These are phyloP conservation scores for Lacerta bilineata DNA, from an alignment of 2,797 vertebrate genomes.

Conservation along the genomic window DNA sequence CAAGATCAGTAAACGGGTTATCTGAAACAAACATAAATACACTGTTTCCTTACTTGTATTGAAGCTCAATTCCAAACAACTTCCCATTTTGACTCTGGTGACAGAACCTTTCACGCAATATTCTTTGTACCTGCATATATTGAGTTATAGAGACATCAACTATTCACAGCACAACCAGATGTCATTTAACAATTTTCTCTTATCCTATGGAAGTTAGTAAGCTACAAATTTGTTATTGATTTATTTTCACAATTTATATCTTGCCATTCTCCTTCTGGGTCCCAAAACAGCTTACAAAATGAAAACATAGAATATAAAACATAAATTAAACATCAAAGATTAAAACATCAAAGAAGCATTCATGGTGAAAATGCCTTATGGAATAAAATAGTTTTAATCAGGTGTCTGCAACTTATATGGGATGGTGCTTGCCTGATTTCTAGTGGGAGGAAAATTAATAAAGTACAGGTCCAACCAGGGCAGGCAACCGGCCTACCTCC, in stretches of 20 bases:
- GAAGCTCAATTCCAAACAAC: conserved; percentile 85
- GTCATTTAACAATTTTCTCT: not conserved
- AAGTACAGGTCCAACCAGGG: not conserved
- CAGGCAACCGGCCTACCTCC: not conserved
- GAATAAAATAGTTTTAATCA: too few relatives aligned
- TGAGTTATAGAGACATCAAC: not conserved
- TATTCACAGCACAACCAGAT: not conserved
- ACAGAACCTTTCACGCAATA: conserved; percentile 89
- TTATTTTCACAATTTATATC: too few relatives aligned
- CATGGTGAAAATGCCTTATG: too few relatives aligned
- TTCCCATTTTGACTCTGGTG: conserved; percentile 77
- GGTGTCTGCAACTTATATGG: too few relatives aligned
- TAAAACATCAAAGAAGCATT: too few relatives aligned
- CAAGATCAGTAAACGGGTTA: not conserved
- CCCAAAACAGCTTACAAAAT: too few relatives aligned
- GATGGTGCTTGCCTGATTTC: too few relatives aligned
- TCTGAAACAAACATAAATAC: not conserved
- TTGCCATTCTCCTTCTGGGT: too few relatives aligned
- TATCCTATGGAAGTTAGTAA: not conserved
- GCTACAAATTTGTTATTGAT: not conserved
- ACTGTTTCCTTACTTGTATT: conserved; percentile 86
- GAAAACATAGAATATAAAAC: too few relatives aligned
- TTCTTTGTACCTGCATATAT: conserved; percentile 83
- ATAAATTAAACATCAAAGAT: too few relatives aligned
- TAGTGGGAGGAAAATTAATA: too few relatives aligned